Evolutionary conservation across 2,113 vertebrate genomes (phyloP).

Genomic region (Cyprinodon tularosa): DNA sequence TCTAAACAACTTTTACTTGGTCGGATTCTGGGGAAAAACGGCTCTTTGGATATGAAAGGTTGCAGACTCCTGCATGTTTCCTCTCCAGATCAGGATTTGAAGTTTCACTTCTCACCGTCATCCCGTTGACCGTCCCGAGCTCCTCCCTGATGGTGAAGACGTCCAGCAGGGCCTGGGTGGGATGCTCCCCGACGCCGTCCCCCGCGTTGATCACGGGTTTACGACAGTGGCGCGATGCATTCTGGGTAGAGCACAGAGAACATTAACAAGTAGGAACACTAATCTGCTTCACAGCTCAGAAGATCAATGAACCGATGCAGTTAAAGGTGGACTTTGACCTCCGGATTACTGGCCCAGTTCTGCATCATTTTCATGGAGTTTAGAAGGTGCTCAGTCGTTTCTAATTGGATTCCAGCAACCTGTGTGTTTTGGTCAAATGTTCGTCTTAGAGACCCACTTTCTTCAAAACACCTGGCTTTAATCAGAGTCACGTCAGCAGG

Average conservation of each 20-base stretch:
- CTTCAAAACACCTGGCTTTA: too few relatives aligned
- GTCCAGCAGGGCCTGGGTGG: conserved; percentile 94
- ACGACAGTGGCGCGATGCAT: conserved; percentile 89
- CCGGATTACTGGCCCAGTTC: not conserved
- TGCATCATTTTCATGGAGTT: too few relatives aligned
- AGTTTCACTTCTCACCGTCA: conserved; percentile 86
- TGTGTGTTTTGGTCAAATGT: not conserved
- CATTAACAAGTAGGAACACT: not conserved
- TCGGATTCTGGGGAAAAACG: too few relatives aligned
- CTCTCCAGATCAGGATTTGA: not conserved
- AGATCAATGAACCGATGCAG: not conserved
- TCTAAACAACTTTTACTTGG: too few relatives aligned
- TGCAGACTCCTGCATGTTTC: not conserved
- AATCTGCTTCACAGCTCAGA: not conserved
- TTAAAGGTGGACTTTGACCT: not conserved
- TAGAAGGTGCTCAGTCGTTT: too few relatives aligned
- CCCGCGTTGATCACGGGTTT: conserved; percentile 95
- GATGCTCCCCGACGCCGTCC: conserved; percentile 95
- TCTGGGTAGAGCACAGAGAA: conserved; percentile 66
- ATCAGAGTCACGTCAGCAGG: too few relatives aligned
- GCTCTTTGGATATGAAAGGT: too few relatives aligned
- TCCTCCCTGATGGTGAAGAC: conserved; percentile 98
- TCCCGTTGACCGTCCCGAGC: conserved; percentile 97
- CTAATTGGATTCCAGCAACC: not conserved
- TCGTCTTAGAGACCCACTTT: too few relatives aligned